Conservation (phyloP, 2,888 invertebrate genomes). For the Biston stratarius region DNA sequence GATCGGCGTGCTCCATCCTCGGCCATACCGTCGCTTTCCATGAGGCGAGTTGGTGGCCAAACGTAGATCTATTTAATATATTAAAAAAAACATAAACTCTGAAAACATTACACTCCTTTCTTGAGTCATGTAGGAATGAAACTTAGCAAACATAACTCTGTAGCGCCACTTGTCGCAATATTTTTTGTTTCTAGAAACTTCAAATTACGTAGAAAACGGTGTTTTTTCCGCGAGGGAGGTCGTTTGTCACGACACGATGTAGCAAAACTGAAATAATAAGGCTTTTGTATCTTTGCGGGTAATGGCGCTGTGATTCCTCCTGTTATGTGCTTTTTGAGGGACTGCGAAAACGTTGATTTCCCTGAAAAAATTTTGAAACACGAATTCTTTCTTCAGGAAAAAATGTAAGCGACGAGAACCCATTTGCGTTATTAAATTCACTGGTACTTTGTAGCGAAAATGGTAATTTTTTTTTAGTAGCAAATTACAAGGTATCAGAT, state of each 20-base stretch:
- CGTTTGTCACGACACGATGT: constrained; percentile 38
- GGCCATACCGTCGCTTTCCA: too few relatives aligned
- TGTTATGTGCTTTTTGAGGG: constrained; percentile 1
- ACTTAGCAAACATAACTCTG: background rate
- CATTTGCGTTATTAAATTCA: too few relatives aligned
- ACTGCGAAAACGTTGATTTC: constrained; percentile 3
- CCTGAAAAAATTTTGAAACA: background rate
- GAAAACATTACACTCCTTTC: too few relatives aligned
- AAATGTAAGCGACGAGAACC: background rate
- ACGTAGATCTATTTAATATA: too few relatives aligned
- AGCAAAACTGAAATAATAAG: constrained; percentile 38
- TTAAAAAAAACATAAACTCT: too few relatives aligned
- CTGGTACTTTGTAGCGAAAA: too few relatives aligned
- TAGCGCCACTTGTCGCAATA: background rate
- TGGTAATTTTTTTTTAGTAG: too few relatives aligned
- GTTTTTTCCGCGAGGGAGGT: constrained; percentile 35
- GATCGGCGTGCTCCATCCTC: too few relatives aligned
- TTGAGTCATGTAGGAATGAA: too few relatives aligned
- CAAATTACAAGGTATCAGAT: too few relatives aligned
- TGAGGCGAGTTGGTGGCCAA: too few relatives aligned
- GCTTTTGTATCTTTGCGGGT: constrained; percentile 32
- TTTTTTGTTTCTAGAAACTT: background rate
- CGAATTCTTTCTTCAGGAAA: background rate
- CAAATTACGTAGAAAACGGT: constrained; percentile 7
- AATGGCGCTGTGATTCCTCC: constrained; percentile 10